phyloP scores from a whole-genome alignment of 2,888 invertebrate species.

The Bembecia ichneumoniformis region DNA sequence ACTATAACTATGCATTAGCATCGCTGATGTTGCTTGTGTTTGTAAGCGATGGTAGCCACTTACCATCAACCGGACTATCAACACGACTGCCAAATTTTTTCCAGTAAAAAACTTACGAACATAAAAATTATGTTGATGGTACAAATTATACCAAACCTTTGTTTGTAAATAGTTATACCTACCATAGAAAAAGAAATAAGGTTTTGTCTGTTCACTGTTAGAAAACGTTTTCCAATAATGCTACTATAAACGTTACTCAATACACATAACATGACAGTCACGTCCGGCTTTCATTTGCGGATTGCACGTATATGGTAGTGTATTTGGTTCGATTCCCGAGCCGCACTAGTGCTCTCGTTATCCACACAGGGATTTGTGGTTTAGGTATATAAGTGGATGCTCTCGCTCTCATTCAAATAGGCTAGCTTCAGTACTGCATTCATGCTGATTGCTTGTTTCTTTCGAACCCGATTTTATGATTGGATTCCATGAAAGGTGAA shows the following conservation, averaged over 20 bases:
- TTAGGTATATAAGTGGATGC: constrained; percentile 14
- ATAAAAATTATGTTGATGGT: no score
- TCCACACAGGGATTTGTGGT: constrained; percentile 33
- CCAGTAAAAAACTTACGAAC: no score
- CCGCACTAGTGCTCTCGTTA: constrained; percentile 22
- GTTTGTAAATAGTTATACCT: no score
- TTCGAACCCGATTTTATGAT: neutral
- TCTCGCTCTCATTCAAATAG: constrained; percentile 38
- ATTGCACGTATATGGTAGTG: constrained; percentile 19
- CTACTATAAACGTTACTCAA: neutral
- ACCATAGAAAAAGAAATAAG: no score
- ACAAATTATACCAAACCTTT: no score
- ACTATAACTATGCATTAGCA: no score
- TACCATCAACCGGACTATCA: no score
- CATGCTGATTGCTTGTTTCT: neutral
- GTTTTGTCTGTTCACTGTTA: neutral
- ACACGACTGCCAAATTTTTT: no score
- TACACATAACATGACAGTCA: constrained; percentile 17
- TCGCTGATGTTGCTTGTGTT: no score
- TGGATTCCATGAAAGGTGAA: no score
- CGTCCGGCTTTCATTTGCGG: constrained; percentile 36
- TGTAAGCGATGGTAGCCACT: no score
- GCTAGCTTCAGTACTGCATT: constrained; percentile 20
- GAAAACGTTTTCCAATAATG: neutral
- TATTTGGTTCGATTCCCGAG: constrained; percentile 20